Evolutionary conservation across 2,888 invertebrate genomes (phyloP).

Genomic region (Meghimatium bilineatum): DNA sequence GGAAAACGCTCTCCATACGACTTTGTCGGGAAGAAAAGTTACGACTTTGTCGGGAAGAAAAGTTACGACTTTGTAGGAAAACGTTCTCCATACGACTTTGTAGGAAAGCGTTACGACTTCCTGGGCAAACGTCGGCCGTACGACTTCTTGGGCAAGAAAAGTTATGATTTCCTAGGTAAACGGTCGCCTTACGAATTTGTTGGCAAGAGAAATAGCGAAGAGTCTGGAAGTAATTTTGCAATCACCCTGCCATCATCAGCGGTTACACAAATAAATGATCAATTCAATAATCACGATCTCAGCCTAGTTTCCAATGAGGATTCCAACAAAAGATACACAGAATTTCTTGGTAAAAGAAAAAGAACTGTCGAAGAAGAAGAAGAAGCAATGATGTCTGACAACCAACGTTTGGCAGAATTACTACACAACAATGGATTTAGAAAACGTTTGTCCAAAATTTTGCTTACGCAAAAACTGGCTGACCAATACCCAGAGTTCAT

Average conservation of each 20-base stretch:
- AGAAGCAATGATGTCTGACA: neutral
- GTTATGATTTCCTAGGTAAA: constrained; percentile 19
- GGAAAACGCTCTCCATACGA: neutral
- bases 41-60: constrained; percentile 20
- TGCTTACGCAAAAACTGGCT: constrained; percentile 2
- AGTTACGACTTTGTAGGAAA: constrained; percentile 14
- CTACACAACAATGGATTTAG: constrained; percentile 6
- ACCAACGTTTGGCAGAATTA: constrained; percentile 16
- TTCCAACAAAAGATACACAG: constrained; percentile 20
- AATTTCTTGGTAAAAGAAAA: constrained; percentile 30
- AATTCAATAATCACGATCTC: neutral
- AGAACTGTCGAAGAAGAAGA: constrained; percentile 27
- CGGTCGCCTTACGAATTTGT: constrained; percentile 18
- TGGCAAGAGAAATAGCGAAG: neutral
- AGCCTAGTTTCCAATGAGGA: neutral
- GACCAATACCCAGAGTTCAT: constrained; percentile 40
- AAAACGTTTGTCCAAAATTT: constrained; percentile 24
- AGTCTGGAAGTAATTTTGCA: neutral
- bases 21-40: constrained; percentile 15
- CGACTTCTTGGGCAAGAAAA: constrained; percentile 25
- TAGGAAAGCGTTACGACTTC: constrained; percentile 21
- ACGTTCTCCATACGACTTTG: constrained; percentile 5
- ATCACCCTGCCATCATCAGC: neutral
- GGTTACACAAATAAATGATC: neutral
- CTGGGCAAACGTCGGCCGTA: neutral